A percentile compares a stretch with the other conserved stretches of the same genome.
phyloP scores from a whole-genome alignment of 1,140 invertebrate genomes.

The Hyles vespertilio region DNA sequence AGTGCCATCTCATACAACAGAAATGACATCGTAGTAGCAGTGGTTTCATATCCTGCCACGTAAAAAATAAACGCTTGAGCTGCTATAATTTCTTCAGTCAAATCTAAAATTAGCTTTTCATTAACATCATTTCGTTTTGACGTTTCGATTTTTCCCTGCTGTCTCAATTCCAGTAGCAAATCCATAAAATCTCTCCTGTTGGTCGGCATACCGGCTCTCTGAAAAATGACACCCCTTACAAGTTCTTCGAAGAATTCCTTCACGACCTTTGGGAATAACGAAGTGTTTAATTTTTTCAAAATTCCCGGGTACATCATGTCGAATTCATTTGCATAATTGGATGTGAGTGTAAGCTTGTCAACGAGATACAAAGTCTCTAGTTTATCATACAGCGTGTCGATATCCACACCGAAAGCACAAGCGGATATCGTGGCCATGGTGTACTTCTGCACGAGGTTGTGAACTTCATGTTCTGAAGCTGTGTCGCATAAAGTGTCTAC shows the following conservation, averaged over 20 bases:
- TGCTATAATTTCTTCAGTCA: slow-evolving; percentile 43
- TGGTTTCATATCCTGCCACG: slow-evolving; percentile 49
- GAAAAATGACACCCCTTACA: slow-evolving; percentile 17
- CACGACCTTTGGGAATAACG: slow-evolving; percentile 30
- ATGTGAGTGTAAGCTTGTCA: slow-evolving; percentile 27
- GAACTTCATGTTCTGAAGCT: slow-evolving; percentile 49
- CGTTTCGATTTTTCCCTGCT: slow-evolving; percentile 18
- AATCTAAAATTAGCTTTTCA: slow-evolving; percentile 17
- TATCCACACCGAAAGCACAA: slow-evolving; percentile 77
- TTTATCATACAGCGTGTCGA: slow-evolving; percentile 43
- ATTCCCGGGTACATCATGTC: slow-evolving; percentile 43
- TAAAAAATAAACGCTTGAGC: slow-evolving; percentile 57
- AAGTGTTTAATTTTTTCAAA: slow-evolving; percentile 28
- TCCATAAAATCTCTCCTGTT: slow-evolving; percentile 44
- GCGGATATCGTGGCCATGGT: slow-evolving; percentile 71
- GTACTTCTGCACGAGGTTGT: slow-evolving; percentile 57
- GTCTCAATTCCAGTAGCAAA: slow-evolving; percentile 49
- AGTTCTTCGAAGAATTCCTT: slow-evolving; percentile 32
- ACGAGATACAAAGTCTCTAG: slow-evolving; percentile 21
- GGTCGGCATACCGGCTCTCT: slow-evolving; percentile 26
- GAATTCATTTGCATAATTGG: slow-evolving; percentile 24
- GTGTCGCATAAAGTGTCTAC: slow-evolving; percentile 25
- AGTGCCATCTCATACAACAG: slow-evolving; percentile 51
- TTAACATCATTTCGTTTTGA: slow-evolving; percentile 14
- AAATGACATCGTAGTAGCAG: slow-evolving; percentile 31